These are phyloP conservation scores for Valencia hispanica DNA, from an alignment of 2,797 vertebrate species.

Conservation along the genomic window DNA sequence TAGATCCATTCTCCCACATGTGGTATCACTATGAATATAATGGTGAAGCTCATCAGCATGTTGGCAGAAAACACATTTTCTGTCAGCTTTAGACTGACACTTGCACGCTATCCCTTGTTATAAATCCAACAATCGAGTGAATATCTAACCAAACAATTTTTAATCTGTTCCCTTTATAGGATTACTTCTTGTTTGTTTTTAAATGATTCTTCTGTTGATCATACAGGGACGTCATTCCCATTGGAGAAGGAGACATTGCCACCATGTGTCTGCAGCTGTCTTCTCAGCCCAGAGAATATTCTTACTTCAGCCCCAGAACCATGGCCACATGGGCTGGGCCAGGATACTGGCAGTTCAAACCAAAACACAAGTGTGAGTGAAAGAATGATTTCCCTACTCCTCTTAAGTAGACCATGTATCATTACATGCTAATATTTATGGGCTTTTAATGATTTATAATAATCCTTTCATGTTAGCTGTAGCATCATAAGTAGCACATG, in stretches of 20 bases:
- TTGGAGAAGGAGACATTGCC: constrained; percentile 84
- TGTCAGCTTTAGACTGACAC: background rate
- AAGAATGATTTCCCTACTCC: background rate
- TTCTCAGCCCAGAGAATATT: constrained; percentile 92
- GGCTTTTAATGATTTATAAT: background rate
- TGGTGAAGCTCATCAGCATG: background rate
- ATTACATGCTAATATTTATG: background rate
- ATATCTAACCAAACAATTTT: background rate
- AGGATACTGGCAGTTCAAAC: constrained; percentile 94
- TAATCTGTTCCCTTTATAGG: background rate
- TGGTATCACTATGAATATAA: background rate
- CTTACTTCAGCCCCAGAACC: constrained; percentile 94
- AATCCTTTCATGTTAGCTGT: background rate
- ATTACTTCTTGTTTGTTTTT: background rate
- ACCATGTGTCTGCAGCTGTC: constrained; percentile 91
- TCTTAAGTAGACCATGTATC: background rate
- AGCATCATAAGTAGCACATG: background rate
- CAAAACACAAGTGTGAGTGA: constrained; percentile 85
- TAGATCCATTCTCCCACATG: background rate
- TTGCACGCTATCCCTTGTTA: background rate
- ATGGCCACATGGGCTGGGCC: constrained; percentile 96
- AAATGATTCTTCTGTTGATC: background rate
- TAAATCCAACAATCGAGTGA: background rate
- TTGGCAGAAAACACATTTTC: background rate
- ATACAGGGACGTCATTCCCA: constrained; percentile 72